A percentile compares a stretch with the other conserved stretches of the same genome.
These are phyloP conservation scores for Pipistrellus kuhlii DNA, from an alignment of 2,797 vertebrate genomes.

Conservation along the genomic window DNA sequence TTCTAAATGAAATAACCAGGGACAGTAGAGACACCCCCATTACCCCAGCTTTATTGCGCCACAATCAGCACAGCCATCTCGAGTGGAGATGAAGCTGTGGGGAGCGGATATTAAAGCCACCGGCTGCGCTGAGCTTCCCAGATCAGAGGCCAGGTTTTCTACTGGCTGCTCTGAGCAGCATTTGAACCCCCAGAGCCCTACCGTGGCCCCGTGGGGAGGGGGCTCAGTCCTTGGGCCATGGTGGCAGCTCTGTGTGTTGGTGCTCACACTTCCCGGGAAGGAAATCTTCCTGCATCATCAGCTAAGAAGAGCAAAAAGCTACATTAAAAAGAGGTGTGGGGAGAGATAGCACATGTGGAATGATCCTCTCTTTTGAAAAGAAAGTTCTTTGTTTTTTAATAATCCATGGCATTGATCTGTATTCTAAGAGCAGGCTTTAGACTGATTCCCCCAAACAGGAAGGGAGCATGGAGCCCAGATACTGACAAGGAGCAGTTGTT, in stretches of 20 bases:
- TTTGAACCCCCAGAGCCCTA: not conserved
- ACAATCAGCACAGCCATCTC: slow-evolving; percentile 65
- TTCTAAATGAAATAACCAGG: slow-evolving; percentile 75
- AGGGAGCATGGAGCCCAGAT: not conserved
- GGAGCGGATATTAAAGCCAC: slow-evolving; percentile 73
- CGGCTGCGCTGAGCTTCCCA: not conserved
- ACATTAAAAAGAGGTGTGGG: not conserved
- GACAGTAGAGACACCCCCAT: not conserved
- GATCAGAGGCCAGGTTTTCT: not conserved
- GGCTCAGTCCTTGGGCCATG: fast-evolving
- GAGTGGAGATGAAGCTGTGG: not conserved
- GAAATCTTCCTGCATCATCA: not conserved
- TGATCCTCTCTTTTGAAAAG: not conserved
- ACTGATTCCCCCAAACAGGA: not conserved
- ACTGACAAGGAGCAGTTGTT: not conserved
- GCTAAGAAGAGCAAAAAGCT: not conserved
- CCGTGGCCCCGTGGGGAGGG: fast-evolving
- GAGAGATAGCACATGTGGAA: fast-evolving
- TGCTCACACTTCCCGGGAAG: not conserved
- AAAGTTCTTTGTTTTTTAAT: not conserved
- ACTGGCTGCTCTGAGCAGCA: fast-evolving
- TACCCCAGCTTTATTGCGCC: slow-evolving; percentile 74
- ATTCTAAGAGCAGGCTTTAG: not conserved
- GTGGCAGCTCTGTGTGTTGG: not conserved
- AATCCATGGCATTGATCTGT: not conserved